Base-by-base conservation (phyloP, 2,113 vertebrate species). In the Oryzias curvinotus region DNA sequence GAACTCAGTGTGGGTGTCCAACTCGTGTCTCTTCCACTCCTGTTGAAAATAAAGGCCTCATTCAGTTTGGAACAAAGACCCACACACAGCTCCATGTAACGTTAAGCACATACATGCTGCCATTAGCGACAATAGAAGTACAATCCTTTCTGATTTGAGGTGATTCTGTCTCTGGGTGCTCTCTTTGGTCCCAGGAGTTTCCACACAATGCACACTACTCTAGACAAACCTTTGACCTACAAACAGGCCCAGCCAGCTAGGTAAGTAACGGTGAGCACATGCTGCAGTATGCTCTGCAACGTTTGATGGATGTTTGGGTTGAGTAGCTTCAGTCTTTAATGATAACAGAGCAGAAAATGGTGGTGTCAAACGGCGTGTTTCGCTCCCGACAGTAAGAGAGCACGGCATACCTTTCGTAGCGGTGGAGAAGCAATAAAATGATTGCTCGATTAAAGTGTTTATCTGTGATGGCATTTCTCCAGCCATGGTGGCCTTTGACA, bases 51-150 rank as follows among this genome's bases (percentile, higher is more conserved):
- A 92, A 85, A 90, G 80, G 81, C 63, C 71, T 80, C 81, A 89
- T 91, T 93, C 88, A 91, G 63, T 30, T 42, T 12, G 44, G 73
- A 78, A 92, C 89, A 93, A 92, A 89, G 87, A 81, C 68, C 72
- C 42, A 71, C 77, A 87, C 75, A 90, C 84, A 88, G 68, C 43
- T 58, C 71, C 58, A 56, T 68, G 63, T 68, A 82, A 36, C 66
- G 16, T 63, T 71, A 57, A 67, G 68, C 77, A 84, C 78, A 80
- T 80, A 66, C 85, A 67, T 72, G 59, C 58, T 73, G 68, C 57
- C 55, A 52, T 74, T 17, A 42, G 55, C 58, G 60, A 85, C 85
- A 86, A 83, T 76, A 59, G 74, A 58, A 52, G 63, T 66, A 81
- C 78, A 77, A 76, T 66, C 55, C 80, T 71, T 71, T 64, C 57